Conservation (phyloP, 2,113 vertebrate genomes). For the Puma concolor region DNA sequence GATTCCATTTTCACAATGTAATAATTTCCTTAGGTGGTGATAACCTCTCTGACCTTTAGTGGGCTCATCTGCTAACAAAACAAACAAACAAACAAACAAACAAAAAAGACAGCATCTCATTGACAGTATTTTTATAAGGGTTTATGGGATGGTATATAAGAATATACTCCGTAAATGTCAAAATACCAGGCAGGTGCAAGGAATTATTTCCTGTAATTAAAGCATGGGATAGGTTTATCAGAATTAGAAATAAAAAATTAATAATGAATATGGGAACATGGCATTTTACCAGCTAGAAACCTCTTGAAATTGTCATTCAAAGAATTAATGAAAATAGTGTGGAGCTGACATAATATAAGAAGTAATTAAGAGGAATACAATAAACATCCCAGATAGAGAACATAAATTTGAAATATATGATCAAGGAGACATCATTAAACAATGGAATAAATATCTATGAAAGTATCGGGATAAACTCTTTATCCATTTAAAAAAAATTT, state of each 20-base stretch:
- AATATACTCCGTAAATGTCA: background rate
- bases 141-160: background rate
- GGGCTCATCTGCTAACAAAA: background rate
- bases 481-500: background rate
- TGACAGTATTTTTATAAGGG: background rate
- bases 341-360: background rate
- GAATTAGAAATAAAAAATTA: slow-evolving; percentile 34
- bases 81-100: too few relatives aligned
- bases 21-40: background rate
- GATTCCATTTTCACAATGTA: background rate
- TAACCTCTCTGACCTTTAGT: background rate
- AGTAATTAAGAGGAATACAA: background rate
- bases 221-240: background rate
- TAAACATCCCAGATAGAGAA: background rate
- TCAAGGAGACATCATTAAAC: background rate
- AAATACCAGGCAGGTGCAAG: background rate
- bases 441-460: background rate
- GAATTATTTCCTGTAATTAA: slow-evolving; percentile 51
- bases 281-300: slow-evolving; percentile 20
- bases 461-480: background rate
- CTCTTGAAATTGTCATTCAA: slow-evolving; percentile 43
- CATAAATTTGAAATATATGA: background rate
- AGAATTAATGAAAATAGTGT: slow-evolving; percentile 9
- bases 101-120: background rate
- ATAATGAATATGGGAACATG: background rate